These are phyloP conservation scores for Pyrrhia umbra DNA, from an alignment of 2,888 invertebrate species.

Conservation along the genomic window DNA sequence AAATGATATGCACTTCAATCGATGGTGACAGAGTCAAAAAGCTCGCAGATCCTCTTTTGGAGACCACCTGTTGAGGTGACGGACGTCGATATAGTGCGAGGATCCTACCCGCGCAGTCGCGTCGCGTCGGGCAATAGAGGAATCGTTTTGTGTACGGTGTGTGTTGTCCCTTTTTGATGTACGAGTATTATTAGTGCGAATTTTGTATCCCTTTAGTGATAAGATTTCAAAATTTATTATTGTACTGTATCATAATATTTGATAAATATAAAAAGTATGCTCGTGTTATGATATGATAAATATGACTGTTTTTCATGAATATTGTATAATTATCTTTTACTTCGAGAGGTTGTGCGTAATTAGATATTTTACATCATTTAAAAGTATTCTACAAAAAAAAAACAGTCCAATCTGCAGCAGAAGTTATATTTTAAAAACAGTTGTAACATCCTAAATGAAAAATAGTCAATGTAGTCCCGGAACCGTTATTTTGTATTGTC, in stretches of 20 bases:
- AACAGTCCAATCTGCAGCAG: conserved; percentile 38
- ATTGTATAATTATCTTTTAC: conserved; percentile 78
- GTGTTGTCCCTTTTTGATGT: conserved; percentile 72
- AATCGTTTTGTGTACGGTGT: conserved; percentile 66
- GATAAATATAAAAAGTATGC: conserved; percentile 64
- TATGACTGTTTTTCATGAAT: conserved; percentile 77
- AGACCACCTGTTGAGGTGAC: conserved; percentile 81
- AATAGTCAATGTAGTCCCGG: conserved; percentile 71
- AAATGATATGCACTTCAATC: conserved; percentile 66
- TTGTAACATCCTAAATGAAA: conserved; percentile 37
- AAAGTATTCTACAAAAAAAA: conserved; percentile 39
- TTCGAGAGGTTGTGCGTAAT: conserved; percentile 84
- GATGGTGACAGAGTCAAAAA: conserved; percentile 54
- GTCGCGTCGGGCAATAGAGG: conserved; percentile 33
- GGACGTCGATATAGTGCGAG: conserved; percentile 22
- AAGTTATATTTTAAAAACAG: conserved; percentile 47
- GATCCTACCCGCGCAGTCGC: conserved; percentile 18
- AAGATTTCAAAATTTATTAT: conserved; percentile 87
- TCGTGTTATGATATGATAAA: conserved; percentile 73
- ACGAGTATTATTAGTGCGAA: conserved; percentile 88
- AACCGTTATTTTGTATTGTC: conserved; percentile 65
- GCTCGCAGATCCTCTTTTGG: conserved; percentile 80
- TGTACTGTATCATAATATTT: conserved; percentile 78
- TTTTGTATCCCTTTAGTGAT: conserved; percentile 86
- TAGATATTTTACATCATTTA: conserved; percentile 62